These are phyloP conservation scores for Plagodis dolabraria DNA, from an alignment of 2,888 invertebrate genomes.

Conservation along the genomic window DNA sequence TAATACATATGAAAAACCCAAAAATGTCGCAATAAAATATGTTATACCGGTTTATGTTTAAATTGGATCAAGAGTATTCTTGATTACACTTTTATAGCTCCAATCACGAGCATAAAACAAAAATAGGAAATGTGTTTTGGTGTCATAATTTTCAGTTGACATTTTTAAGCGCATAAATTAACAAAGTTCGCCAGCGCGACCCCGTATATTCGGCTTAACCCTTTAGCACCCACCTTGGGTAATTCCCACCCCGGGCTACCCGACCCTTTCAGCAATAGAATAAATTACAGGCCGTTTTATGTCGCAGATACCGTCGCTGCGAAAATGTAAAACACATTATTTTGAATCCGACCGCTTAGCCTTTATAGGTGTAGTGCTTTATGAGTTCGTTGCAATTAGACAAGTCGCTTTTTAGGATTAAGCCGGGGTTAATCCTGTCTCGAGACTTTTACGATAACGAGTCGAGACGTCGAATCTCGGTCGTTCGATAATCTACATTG, in stretches of 20 bases:
- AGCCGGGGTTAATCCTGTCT: slow-evolving; percentile 54
- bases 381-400: slow-evolving; percentile 79
- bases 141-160: slow-evolving; percentile 84
- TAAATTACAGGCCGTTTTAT: slow-evolving; percentile 85
- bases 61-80: slow-evolving; percentile 8
- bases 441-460: slow-evolving; percentile 68
- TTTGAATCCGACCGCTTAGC: slow-evolving; percentile 83
- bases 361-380: slow-evolving; percentile 81
- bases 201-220: slow-evolving; percentile 84
- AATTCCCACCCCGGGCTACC: slow-evolving; percentile 81
- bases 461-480: slow-evolving; percentile 61
- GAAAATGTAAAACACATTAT: slow-evolving; percentile 84
- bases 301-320: slow-evolving; percentile 81
- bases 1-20: background rate
- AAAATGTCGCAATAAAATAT: slow-evolving; percentile 5
- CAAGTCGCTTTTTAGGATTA: slow-evolving; percentile 79
- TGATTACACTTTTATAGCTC: slow-evolving; percentile 28
- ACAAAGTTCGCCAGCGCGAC: slow-evolving; percentile 81
- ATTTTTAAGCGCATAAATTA: slow-evolving; percentile 85
- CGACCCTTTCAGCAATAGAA: slow-evolving; percentile 85
- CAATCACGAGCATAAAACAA: slow-evolving; percentile 66
- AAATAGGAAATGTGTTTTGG: slow-evolving; percentile 82
- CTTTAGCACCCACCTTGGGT: slow-evolving; percentile 85
- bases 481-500: slow-evolving; percentile 25
- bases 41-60: background rate